Evolutionary conservation across 2,797 vertebrate species (phyloP).

Genomic region (Jordanella pulchra): DNA sequence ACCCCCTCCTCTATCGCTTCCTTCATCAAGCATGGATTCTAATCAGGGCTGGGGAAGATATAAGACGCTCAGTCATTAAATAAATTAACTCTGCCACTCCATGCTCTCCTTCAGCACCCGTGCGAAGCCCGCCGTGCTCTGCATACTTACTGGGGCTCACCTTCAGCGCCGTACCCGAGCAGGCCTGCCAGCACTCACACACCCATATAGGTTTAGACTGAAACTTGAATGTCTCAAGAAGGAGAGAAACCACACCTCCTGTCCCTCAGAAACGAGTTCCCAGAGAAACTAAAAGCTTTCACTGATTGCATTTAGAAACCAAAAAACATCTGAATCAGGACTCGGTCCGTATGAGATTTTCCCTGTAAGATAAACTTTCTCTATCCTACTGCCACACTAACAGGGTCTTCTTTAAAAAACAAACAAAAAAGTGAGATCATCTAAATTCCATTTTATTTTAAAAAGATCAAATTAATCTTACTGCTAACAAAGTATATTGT

Average conservation of each 20-base stretch:
- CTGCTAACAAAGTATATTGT: not conserved
- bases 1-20: conserved; percentile 72
- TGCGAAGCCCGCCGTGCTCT: conserved; percentile 70
- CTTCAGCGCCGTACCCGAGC: conserved; percentile 51
- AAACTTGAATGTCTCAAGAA: conserved; percentile 61
- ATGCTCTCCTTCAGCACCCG: conserved; percentile 75
- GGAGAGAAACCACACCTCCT: conserved; percentile 57
- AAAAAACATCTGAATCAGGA: conserved; percentile 16
- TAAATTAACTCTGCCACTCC: conserved; percentile 84
- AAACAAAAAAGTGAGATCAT: not conserved
- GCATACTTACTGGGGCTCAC: conserved; percentile 73
- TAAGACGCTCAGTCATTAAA: conserved; percentile 84
- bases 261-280: conserved; percentile 41
- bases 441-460: not conserved
- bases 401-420: too few relatives aligned
- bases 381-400: not conserved
- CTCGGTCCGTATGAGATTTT: not conserved
- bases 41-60: conserved; percentile 82
- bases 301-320: conserved; percentile 60
- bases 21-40: conserved; percentile 82
- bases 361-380: not conserved
- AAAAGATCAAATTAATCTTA: not conserved
- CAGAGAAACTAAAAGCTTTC: conserved; percentile 42
- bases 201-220: conserved; percentile 36
- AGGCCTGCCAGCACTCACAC: conserved; percentile 34